phyloP scores from a whole-genome alignment of 2,113 vertebrate species.

The Varanus salvator region DNA sequence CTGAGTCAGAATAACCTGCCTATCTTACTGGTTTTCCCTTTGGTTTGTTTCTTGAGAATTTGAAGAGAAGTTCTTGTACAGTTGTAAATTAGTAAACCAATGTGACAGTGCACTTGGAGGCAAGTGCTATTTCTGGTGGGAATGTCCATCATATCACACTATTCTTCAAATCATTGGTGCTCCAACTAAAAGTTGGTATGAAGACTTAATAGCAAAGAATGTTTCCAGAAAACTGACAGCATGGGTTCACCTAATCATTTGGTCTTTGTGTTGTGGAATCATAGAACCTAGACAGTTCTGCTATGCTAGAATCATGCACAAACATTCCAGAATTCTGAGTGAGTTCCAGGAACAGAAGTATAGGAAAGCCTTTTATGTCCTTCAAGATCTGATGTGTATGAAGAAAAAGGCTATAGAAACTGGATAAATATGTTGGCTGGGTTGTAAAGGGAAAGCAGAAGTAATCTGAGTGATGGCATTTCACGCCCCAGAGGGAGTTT shows the following conservation, averaged over 20 bases:
- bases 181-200: not conserved
- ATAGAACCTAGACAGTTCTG: not conserved
- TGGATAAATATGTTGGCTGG: conserved; percentile 48
- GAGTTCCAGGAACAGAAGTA: not conserved
- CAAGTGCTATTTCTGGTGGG: not conserved
- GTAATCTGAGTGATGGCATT: conserved; percentile 51
- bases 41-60: not conserved
- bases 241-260: not conserved
- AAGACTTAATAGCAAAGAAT: not conserved
- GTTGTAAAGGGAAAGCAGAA: conserved; percentile 58
- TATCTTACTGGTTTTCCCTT: conserved; percentile 12
- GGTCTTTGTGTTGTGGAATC: conserved; percentile 27
- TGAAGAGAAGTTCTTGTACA: not conserved
- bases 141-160: not conserved
- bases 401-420: conserved; percentile 38
- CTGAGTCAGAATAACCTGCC: not conserved
- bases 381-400: conserved; percentile 45
- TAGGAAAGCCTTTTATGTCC: conserved; percentile 14
- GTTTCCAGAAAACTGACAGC: not conserved
- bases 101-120: not conserved
- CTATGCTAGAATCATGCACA: conserved; percentile 15
- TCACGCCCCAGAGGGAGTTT: conserved; percentile 60
- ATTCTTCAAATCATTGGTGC: not conserved
- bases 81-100: fast-evolving
- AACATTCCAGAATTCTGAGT: not conserved